Evolutionary conservation across 2,888 invertebrate species (phyloP), one percentile per base, ranked within the genome.

Genomic region (Dasysyrphus albostriatus): DNA sequence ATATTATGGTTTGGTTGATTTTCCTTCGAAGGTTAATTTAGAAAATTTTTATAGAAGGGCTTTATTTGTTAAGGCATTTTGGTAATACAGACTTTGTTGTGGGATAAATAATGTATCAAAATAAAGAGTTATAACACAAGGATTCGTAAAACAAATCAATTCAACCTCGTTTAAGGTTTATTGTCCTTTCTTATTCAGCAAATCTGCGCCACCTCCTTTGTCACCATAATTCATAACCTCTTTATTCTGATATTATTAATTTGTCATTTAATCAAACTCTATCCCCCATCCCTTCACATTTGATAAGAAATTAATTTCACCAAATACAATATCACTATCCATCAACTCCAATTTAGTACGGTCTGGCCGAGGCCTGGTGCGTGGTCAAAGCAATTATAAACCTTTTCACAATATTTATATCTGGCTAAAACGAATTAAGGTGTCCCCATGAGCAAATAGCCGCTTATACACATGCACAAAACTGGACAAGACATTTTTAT

Each of bases 381-480:
- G 87, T 87, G 87, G 87, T 79, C 75, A 72, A 79, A 75, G 87
- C 79, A 83, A 83, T 87, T 87, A 51, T 87, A 24, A 12, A 87
- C 75, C 47, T 19, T 47, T 59, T 29, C 70, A 75, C 69, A 75
- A 75, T 78, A 82, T 85, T 77, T 78, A 67, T 67, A 75, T 75
- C 59, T 75, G 61, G 83, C 58, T 51, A 75, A 75, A 87, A 87
- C 59, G 59, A 87, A 87, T 87, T 87, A 87, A 65, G 24, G 63
- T n/a, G n/a, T 75, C 54, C 49, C 83, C 75, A 72, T 39, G 51
- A 87, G 83, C 74, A 87, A 87, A 87, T 87, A 87, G 47, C 75
- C 65, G 73, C 42, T 77, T 10, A 56, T 7, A n/a, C n/a, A 39
- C 19, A 39, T 32, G 29, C 14, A 61, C 61, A 6, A 14, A 12